Evolutionary conservation across 1,140 invertebrate species (phyloP), one percentile per base, ranked within the genome.

Genomic region (Dendrolimus punctatus): DNA sequence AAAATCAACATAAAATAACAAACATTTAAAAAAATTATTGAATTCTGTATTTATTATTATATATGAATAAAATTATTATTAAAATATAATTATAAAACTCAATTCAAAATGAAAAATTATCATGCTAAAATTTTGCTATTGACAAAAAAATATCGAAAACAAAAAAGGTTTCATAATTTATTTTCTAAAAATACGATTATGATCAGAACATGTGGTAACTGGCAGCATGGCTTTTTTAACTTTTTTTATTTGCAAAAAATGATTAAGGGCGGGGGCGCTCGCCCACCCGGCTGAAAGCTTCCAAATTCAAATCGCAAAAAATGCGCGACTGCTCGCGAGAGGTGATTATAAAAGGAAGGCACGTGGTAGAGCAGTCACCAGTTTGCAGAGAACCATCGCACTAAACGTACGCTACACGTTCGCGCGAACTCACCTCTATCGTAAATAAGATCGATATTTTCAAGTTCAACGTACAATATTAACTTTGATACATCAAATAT

Each of bases 291-390:
- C 80, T 81, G 78, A 85, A 85, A 85, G 80, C 80, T 83, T 82
- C 80, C 80, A 83, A 85, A 85, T 79, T 83, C 73, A 70, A 77
- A 83, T 77, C 68, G 76, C 78, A 77, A 60, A 76, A 85, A 78
- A 82, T 75, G 68, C 72, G 76, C 78, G 76, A 81, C 64, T 69
- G 74, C 64, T 64, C 72, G 55, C 73, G 74, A 82, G 72, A 73
- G 66, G 67, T 61, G 68, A 58, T 81, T 62, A 85, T 81, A 85
- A 77, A 84, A 76, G 63, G 46, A 48, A 58, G 71, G 76, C 81
- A 85, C 81, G 81, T 85, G 81, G 68, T 66, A 58, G 63, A 64
- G 58, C 65, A 66, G 65, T 66, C 71, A 74, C 68, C 81, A 85
- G 80, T 83, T 76, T 68, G 57, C 51, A 73, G 69, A 73, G 71